Percentiles rank a stretch among this genome's conserved stretches.
Evolutionary conservation across 2,888 invertebrate genomes (phyloP).

Genomic region (Lobophora halterata): DNA sequence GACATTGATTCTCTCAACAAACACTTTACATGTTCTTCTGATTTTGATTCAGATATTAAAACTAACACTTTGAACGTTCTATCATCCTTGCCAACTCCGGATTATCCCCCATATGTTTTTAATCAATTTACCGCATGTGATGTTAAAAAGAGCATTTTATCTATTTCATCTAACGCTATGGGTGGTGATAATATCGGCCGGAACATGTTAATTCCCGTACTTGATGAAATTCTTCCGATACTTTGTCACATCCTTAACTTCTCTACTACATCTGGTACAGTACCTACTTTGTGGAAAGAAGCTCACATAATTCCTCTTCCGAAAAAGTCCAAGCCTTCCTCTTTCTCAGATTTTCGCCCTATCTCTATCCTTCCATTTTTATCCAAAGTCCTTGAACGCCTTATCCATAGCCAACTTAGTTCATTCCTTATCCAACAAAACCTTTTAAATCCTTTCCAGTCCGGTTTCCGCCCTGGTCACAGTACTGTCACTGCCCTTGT

Average conservation of each 20-base stretch:
- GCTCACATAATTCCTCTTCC: too few relatives aligned
- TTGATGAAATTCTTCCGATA: neutral
- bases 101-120: too few relatives aligned
- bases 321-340: too few relatives aligned
- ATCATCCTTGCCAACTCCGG: constrained; percentile 3
- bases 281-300: constrained; percentile 1
- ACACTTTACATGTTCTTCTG: neutral
- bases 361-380: too few relatives aligned
- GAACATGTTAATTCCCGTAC: neutral
- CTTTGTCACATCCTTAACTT: constrained; percentile 2
- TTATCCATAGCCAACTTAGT: too few relatives aligned
- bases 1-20: neutral
- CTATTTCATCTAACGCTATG: neutral
- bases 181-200: neutral
- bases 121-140: constrained; percentile 4
- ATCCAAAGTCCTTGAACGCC: too few relatives aligned
- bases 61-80: constrained; percentile 1
- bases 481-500: too few relatives aligned
- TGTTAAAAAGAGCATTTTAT: constrained; percentile 5
- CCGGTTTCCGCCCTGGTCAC: too few relatives aligned
- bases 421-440: too few relatives aligned
- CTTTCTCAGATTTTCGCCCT: too few relatives aligned
- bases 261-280: neutral
- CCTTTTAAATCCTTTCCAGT: too few relatives aligned
- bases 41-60: constrained; percentile 1